Conservation (phyloP, 2,888 invertebrate genomes). For the Noctua pronuba region DNA sequence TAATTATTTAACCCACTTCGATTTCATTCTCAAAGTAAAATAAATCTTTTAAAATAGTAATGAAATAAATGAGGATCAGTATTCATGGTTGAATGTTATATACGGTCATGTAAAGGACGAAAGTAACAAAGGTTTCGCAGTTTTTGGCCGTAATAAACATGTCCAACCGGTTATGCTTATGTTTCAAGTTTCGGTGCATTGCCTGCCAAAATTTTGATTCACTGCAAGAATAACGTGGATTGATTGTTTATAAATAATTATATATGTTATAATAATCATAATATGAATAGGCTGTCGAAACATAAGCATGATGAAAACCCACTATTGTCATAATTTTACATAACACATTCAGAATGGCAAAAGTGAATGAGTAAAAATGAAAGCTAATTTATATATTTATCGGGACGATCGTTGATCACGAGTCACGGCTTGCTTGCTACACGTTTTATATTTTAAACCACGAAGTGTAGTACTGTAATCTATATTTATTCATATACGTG, state of each 20-base stretch:
- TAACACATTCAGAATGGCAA: constrained; percentile 12
- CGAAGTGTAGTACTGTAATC: neutral
- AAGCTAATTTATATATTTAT: constrained; percentile 8
- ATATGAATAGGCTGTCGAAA: neutral
- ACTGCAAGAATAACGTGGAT: neutral
- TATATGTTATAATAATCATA: neutral
- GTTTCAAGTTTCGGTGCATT: constrained; percentile 4
- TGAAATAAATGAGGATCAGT: neutral
- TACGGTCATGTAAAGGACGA: constrained; percentile 33
- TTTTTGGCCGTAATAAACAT: constrained; percentile 20
- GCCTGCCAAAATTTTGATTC: constrained; percentile 1
- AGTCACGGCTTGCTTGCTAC: neutral
- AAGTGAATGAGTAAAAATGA: constrained; percentile 11
- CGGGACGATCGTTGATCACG: constrained; percentile 3
- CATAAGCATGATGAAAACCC: neutral
- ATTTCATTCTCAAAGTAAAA: neutral
- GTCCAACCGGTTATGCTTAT: constrained; percentile 32
- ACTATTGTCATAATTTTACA: neutral
- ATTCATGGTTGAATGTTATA: neutral
- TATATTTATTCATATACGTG: neutral
- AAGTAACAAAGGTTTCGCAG: constrained; percentile 13
- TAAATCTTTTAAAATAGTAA: neutral
- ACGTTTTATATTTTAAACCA: neutral
- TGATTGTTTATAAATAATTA: constrained; percentile 2
- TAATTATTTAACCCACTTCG: neutral